A percentile compares a stretch with the other conserved stretches of the same genome.
Conservation (phyloP, 2,888 invertebrate species). For the Zelleria hepariella region DNA sequence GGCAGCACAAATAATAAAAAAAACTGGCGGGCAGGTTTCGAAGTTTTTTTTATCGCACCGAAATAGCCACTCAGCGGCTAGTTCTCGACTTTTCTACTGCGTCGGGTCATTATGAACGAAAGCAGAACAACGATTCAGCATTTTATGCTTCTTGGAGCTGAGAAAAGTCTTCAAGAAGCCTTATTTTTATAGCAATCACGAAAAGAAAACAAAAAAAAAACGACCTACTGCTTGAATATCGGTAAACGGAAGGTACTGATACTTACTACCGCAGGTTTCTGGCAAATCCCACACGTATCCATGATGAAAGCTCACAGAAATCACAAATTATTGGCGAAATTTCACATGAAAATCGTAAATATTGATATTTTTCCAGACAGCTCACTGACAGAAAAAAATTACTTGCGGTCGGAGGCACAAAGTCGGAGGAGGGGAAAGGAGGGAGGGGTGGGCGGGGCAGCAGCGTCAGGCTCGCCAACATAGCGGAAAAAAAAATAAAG, state of each 20-base stretch:
- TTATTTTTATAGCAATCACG: conserved; percentile 56
- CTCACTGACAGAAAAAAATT: conserved; percentile 34
- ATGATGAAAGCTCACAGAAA: conserved; percentile 30
- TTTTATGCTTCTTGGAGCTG: not conserved
- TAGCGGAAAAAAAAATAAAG: not conserved
- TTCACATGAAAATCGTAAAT: conserved; percentile 40
- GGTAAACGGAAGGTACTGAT: conserved; percentile 35
- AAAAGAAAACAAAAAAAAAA: conserved; percentile 65
- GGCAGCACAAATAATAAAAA: conserved; percentile 38
- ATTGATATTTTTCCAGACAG: conserved; percentile 38
- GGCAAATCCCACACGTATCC: conserved; percentile 66
- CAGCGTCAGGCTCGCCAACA: not conserved
- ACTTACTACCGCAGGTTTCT: conserved; percentile 61
- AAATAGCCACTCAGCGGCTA: not conserved
- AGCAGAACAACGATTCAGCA: not conserved
- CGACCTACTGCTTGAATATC: conserved; percentile 12
- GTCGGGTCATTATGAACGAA: not conserved
- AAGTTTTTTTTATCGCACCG: conserved; percentile 37
- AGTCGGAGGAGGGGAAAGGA: conserved; percentile 48
- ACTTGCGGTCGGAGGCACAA: conserved; percentile 40
- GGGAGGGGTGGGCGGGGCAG: conserved; percentile 28
- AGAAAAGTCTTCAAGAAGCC: conserved; percentile 26
- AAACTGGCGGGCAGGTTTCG: conserved; percentile 68
- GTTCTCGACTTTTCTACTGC: not conserved
- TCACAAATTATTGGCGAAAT: conserved; percentile 30